Conservation (phyloP, 2,113 vertebrate species). For the Indicator indicator region DNA sequence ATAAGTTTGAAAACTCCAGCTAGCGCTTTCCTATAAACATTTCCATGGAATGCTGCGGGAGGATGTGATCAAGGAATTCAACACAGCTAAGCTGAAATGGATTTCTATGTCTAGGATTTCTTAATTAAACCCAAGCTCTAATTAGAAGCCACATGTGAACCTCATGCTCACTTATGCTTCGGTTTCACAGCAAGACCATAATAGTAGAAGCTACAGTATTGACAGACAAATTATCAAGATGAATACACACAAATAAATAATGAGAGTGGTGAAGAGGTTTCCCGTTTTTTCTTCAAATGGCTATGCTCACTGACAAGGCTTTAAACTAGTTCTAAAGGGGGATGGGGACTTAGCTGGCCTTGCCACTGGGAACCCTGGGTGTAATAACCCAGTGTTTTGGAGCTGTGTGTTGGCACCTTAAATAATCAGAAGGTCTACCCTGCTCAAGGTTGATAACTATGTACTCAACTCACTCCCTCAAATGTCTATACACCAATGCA, state of each 20-base stretch:
- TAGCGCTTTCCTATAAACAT: not conserved
- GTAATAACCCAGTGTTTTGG: too few relatives aligned
- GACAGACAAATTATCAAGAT: not conserved
- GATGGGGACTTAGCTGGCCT: too few relatives aligned
- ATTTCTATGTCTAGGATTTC: not conserved
- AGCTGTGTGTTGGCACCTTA: too few relatives aligned
- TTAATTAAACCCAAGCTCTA: not conserved
- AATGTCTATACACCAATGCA: too few relatives aligned
- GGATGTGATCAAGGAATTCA: not conserved
- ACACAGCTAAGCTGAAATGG: not conserved
- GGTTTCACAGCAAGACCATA: not conserved
- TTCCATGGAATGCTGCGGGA: not conserved
- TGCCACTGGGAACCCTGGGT: too few relatives aligned
- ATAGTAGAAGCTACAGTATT: not conserved
- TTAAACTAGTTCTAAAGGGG: too few relatives aligned
- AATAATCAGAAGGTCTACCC: too few relatives aligned
- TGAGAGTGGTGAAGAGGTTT: not conserved
- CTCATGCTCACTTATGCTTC: not conserved
- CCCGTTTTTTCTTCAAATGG: not conserved
- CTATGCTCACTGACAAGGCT: too few relatives aligned
- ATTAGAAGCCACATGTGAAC: not conserved
- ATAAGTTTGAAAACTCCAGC: not conserved
- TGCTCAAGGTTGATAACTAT: too few relatives aligned
- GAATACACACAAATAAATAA: not conserved
- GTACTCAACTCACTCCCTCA: too few relatives aligned